These are phyloP conservation scores for Zeus faber DNA, from an alignment of 2,113 vertebrate species.

Conservation along the genomic window DNA sequence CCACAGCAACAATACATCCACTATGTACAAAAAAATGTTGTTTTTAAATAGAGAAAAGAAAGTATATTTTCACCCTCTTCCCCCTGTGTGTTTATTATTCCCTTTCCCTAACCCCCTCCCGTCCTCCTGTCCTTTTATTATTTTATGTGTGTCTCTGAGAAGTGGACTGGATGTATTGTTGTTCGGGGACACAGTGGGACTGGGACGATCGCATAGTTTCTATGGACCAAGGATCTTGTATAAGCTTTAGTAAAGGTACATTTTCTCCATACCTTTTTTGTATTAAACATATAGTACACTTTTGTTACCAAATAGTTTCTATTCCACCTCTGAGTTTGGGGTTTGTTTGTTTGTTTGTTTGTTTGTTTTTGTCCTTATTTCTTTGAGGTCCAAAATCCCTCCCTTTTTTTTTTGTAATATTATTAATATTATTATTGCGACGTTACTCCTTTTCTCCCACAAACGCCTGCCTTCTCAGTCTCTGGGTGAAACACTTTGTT, in stretches of 20 bases:
- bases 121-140: constrained; percentile 53
- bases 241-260: constrained; percentile 99
- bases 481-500: constrained; percentile 76
- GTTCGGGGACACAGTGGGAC: constrained; percentile 73
- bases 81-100: constrained; percentile 9
- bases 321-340: constrained; percentile 87
- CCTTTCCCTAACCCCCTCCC: background rate
- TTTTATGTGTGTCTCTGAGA: constrained; percentile 66
- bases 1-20: constrained; percentile 69
- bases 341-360: constrained; percentile 59
- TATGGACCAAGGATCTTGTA: constrained; percentile 99
- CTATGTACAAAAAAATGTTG: constrained; percentile 54
- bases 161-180: constrained; percentile 76
- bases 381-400: constrained; percentile 80
- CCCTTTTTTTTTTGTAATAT: constrained; percentile 43
- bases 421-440: constrained; percentile 75
- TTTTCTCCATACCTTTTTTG: constrained; percentile 98
- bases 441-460: constrained; percentile 75
- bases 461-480: constrained; percentile 74
- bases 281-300: constrained; percentile 95
- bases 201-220: constrained; percentile 90
- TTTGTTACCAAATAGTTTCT: constrained; percentile 99
- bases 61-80: constrained; percentile 68
- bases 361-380: constrained; percentile 25
- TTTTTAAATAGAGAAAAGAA: constrained; percentile 57